A percentile compares a stretch with the other conserved stretches of the same genome.
These are phyloP conservation scores for Steatocranus sp. DNA, from an alignment of 2,797 vertebrate genomes.

Conservation along the genomic window DNA sequence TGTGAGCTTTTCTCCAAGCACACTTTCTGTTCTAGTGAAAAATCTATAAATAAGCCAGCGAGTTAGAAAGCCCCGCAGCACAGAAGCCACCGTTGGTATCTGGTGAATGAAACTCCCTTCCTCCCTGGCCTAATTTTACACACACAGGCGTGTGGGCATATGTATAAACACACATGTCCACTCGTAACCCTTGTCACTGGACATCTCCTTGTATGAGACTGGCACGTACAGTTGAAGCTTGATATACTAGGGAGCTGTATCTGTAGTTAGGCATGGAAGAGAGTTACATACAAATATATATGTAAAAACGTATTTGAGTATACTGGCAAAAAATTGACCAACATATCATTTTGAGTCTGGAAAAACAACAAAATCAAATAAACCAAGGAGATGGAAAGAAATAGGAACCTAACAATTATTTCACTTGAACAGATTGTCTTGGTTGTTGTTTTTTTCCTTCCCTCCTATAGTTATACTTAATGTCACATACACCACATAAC, in stretches of 20 bases:
- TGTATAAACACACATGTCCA: neutral
- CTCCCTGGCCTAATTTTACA: slow-evolving; percentile 24
- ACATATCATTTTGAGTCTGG: neutral
- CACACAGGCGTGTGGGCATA: neutral
- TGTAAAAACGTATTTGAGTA: neutral
- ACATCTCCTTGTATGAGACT: neutral
- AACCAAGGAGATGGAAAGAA: neutral
- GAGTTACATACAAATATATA: neutral
- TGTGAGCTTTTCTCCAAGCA: neutral
- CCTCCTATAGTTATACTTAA: neutral
- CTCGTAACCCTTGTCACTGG: neutral
- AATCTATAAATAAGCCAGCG: slow-evolving; percentile 51
- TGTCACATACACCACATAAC: neutral
- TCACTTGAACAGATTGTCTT: neutral
- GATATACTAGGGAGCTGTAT: neutral
- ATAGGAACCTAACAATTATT: neutral
- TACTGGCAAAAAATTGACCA: neutral
- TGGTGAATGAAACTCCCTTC: slow-evolving; percentile 17
- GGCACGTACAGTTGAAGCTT: neutral
- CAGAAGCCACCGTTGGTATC: slow-evolving; percentile 21
- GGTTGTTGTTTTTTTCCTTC: neutral
- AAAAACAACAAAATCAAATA: neutral
- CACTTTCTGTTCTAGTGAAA: neutral
- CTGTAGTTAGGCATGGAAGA: neutral
- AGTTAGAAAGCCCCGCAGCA: slow-evolving; percentile 15